phyloP scores from a whole-genome alignment of 2,113 vertebrate genomes.

The Cryptotis parvus region DNA sequence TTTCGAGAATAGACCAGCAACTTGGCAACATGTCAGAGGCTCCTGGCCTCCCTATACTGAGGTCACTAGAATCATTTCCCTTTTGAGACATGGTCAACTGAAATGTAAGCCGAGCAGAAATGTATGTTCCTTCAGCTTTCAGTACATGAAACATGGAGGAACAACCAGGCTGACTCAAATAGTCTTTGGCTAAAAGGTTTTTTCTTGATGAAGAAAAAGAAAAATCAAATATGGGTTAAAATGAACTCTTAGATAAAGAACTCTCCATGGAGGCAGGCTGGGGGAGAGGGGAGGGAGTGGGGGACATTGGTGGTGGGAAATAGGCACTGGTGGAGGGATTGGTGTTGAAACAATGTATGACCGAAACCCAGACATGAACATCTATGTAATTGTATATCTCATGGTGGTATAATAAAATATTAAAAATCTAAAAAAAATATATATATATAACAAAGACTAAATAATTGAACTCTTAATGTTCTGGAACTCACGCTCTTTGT shows the following conservation, averaged over 20 bases:
- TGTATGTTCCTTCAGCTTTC: not conserved
- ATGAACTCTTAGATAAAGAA: conserved; percentile 58
- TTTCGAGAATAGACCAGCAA: not conserved
- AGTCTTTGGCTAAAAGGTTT: conserved; percentile 36
- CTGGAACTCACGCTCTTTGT: conserved; percentile 45
- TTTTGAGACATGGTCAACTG: not conserved
- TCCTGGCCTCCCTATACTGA: not conserved
- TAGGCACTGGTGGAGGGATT: too few species aligned
- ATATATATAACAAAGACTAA: too few species aligned
- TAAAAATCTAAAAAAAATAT: too few species aligned
- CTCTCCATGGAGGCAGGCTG: too few species aligned
- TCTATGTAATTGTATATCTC: too few species aligned
- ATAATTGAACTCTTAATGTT: conserved; percentile 53
- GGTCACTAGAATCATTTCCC: conserved; percentile 43
- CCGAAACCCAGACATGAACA: too few species aligned
- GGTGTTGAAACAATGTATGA: too few species aligned
- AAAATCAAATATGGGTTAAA: conserved; percentile 42
- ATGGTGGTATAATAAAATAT: too few species aligned
- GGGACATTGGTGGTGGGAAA: too few species aligned
- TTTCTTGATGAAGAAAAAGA: conserved; percentile 25
- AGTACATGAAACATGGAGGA: conserved; percentile 1
- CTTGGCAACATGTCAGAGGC: conserved; percentile 13
- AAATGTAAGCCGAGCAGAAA: conserved; percentile 20
- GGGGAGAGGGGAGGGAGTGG: too few species aligned
- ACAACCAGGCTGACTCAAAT: not conserved